These are phyloP conservation scores for Ficedula albicollis DNA, from an alignment of 2,797 vertebrate species.

Conservation along the genomic window DNA sequence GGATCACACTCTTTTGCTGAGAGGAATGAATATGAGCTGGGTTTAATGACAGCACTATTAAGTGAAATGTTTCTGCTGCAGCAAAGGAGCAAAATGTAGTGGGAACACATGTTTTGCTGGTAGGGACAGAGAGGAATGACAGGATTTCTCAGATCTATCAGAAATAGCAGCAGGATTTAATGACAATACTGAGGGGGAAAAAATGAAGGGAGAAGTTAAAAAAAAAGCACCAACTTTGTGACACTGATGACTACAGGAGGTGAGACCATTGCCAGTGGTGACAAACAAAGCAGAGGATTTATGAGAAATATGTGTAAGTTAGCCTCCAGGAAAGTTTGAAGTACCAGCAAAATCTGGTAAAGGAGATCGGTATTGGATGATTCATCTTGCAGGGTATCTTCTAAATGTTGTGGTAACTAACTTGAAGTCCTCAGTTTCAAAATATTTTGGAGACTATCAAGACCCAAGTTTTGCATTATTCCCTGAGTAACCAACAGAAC, in stretches of 20 bases:
- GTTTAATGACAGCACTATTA: not conserved
- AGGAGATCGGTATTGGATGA: not conserved
- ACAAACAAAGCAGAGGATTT: not conserved
- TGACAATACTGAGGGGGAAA: not conserved
- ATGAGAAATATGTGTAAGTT: not conserved
- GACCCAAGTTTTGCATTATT: not conserved
- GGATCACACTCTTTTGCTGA: not conserved
- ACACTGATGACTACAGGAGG: not conserved
- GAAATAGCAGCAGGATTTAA: slow-evolving; percentile 30
- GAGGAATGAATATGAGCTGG: not conserved
- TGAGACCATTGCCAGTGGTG: not conserved
- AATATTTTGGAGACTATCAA: not conserved
- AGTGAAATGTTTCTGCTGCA: not conserved
- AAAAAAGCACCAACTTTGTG: not conserved
- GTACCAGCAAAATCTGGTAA: not conserved
- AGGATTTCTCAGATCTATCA: not conserved
- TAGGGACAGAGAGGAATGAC: slow-evolving; percentile 1
- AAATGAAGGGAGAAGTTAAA: not conserved
- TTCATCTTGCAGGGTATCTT: not conserved
- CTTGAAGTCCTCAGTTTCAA: not conserved
- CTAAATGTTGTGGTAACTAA: not conserved
- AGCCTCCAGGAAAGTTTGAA: not conserved
- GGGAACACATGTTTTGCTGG: not conserved
- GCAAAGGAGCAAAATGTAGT: not conserved
- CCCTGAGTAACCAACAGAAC: not conserved